Percentiles rank a stretch among this genome's conserved stretches.
Evolutionary conservation across 1,140 invertebrate species (phyloP).

Genomic region (Nephotettix cincticeps): DNA sequence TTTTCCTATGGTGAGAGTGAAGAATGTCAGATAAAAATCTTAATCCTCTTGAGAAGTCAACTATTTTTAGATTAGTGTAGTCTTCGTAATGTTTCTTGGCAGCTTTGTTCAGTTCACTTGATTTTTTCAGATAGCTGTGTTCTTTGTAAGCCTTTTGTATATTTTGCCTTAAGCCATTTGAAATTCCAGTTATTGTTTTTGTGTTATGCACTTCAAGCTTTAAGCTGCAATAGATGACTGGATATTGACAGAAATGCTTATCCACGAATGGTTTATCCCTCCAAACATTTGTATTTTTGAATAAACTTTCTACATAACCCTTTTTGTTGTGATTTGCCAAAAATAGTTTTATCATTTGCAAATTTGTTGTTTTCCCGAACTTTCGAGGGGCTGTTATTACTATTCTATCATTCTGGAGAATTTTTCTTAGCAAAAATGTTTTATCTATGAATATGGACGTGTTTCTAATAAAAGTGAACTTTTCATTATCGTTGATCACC

Average conservation of each 20-base stretch:
- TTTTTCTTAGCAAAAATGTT: background rate
- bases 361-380: background rate
- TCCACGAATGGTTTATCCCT: background rate
- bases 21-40: background rate
- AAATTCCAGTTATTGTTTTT: background rate
- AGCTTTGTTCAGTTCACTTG: background rate
- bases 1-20: background rate
- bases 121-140: background rate
- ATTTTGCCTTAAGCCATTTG: background rate
- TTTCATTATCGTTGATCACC: background rate
- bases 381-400: background rate
- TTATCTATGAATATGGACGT: background rate
- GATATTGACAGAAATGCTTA: background rate
- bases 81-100: background rate
- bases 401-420: background rate
- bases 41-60: background rate
- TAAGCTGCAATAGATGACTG: background rate
- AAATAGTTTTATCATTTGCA: conserved; percentile 4
- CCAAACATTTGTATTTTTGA: background rate
- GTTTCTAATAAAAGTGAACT: background rate
- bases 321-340: background rate
- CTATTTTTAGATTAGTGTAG: background rate
- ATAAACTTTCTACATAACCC: background rate
- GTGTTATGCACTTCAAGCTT: background rate
- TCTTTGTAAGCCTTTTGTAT: background rate